A percentile compares a stretch with the other conserved stretches of the same genome.
Conservation (phyloP, 2,888 invertebrate genomes). For the Eupithecia pulchellata region DNA sequence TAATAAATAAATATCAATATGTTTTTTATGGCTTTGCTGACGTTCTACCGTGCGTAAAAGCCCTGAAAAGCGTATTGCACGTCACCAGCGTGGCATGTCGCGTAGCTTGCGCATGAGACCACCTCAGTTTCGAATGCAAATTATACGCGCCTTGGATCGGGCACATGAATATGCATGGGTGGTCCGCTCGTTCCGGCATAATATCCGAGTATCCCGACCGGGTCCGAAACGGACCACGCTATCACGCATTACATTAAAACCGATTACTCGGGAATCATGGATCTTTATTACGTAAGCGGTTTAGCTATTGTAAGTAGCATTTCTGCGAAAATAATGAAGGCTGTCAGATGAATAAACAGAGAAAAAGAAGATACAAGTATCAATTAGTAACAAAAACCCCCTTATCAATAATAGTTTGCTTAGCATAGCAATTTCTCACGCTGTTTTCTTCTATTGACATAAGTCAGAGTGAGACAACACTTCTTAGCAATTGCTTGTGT, state of each 20-base stretch:
- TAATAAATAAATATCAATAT: neutral
- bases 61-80: neutral
- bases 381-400: too few relatives aligned
- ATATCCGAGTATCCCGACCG: slow-evolving; percentile 66
- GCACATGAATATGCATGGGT: slow-evolving; percentile 81
- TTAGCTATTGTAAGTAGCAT: slow-evolving; percentile 2
- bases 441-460: too few relatives aligned
- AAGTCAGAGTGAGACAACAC: too few relatives aligned
- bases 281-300: slow-evolving; percentile 24
- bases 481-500: too few relatives aligned
- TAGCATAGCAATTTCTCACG: too few relatives aligned
- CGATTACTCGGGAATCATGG: slow-evolving; percentile 45
- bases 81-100: slow-evolving; percentile 28
- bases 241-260: slow-evolving; percentile 43
- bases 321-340: neutral
- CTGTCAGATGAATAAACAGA: slow-evolving; percentile 2
- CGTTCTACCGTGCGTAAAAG: neutral
- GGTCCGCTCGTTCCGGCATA: slow-evolving; percentile 72
- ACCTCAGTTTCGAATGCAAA: slow-evolving; percentile 79
- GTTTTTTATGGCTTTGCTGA: neutral
- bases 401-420: too few relatives aligned
- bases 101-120: slow-evolving; percentile 47
- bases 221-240: slow-evolving; percentile 36
- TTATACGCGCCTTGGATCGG: slow-evolving; percentile 80
- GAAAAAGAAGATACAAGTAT: neutral